Evolutionary conservation across 2,797 vertebrate genomes (phyloP), one percentile per base, ranked within the genome.

Genomic region (Sebastes variabilis): DNA sequence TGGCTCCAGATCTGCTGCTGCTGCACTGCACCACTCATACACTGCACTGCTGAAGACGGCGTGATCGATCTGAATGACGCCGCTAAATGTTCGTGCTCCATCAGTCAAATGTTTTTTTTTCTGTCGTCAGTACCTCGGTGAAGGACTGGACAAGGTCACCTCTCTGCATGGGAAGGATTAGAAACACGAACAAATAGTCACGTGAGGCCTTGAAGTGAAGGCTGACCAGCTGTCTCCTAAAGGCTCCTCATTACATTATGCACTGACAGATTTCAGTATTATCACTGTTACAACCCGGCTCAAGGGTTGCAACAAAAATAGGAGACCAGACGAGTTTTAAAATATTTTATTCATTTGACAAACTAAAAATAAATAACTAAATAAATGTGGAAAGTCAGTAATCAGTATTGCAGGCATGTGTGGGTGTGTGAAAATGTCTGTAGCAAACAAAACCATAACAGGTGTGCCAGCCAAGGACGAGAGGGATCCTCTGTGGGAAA

Each of bases 81-180:
- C 5, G 32, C 56, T 56, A 54, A 70, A 60, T 54, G 62, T 42
- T 55, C 52, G 54, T 9, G 54, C 60, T 61, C 66, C 72, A 72
- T 88, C 79, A 60, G n/a, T 82, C 79, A 83, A 27, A 70, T 69
- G 65, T 24, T 75, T 60, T 82, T 34, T 10, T 61, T 32, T 32
- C 55, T 80, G 72, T 72, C 58, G 2, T 55, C 72, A 56, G 61
- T 38, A n/a, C 11, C 52, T 60, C 34, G 24, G 79, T 82, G 76
- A 78, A 80, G 84, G 81, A 84, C 66, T 72, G 59, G 72, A 70
- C 65, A 62, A 84, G 70, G 76, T 79, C 79, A 49, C 14, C 27
- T 34, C 58, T 52, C 65, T 65, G 72, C 27, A 32, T 14, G 66
- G 38, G 36, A 20, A 13, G 36, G 46, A 49, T 64, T n/a, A 46